phyloP scores from a whole-genome alignment of 2,113 vertebrate genomes.

The Bubo bubo region DNA sequence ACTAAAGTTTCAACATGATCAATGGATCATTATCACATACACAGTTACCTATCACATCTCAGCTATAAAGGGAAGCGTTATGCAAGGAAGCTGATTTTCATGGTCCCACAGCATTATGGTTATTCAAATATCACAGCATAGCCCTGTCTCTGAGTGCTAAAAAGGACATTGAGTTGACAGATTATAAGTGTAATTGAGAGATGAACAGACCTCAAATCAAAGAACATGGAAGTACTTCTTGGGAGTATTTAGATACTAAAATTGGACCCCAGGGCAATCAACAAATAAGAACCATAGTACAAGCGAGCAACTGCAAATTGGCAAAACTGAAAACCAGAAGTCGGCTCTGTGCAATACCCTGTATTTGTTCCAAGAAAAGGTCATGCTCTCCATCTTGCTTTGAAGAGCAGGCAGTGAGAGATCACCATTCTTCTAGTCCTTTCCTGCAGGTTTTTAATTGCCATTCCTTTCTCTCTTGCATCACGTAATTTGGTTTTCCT shows the following conservation, averaged over 20 bases:
- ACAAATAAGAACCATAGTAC: not conserved
- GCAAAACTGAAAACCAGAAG: slow-evolving; percentile 2
- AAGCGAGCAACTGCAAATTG: not conserved
- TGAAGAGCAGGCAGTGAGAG: slow-evolving; percentile 18
- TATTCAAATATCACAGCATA: not conserved
- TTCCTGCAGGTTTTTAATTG: slow-evolving; percentile 8
- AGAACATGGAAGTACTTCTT: not conserved
- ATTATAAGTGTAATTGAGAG: slow-evolving; percentile 4
- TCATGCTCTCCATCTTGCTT: slow-evolving; percentile 36
- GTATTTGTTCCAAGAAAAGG: slow-evolving; percentile 28
- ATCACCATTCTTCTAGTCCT: not conserved
- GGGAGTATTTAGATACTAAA: not conserved
- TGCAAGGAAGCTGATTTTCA: not conserved
- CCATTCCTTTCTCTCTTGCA: not conserved
- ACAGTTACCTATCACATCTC: not conserved
- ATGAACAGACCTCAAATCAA: not conserved
- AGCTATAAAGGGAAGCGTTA: not conserved
- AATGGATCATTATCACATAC: not conserved
- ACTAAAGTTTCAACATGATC: not conserved
- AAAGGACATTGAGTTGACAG: not conserved
- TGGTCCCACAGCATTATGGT: not conserved
- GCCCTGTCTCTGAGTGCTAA: not conserved
- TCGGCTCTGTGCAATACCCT: not conserved
- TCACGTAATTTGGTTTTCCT: not conserved
- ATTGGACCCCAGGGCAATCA: not conserved